Evolutionary conservation across 2,113 vertebrate genomes (phyloP).

Genomic region (Macquaria australasica): DNA sequence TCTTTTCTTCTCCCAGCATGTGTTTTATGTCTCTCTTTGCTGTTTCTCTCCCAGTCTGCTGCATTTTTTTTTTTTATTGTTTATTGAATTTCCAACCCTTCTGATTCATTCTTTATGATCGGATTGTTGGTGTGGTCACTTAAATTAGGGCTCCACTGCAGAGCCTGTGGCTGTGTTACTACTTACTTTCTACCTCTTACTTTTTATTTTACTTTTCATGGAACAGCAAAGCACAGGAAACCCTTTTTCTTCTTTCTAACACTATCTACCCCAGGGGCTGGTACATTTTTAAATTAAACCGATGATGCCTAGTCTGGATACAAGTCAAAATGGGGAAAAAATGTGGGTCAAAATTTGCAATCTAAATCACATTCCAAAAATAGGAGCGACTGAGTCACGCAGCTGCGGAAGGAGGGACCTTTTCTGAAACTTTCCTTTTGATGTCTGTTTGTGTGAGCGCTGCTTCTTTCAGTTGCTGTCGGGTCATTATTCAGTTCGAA

Average conservation of each 20-base stretch:
- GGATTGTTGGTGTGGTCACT: constrained; percentile 16
- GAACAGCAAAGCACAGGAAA: constrained; percentile 11
- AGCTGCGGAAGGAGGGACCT: constrained; percentile 58
- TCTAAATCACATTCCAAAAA: constrained; percentile 71
- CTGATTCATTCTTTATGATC: constrained; percentile 35
- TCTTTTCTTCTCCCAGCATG: not conserved
- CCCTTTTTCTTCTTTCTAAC: constrained; percentile 13
- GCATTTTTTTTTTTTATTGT: constrained; percentile 12
- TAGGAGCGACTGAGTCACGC: constrained; percentile 58
- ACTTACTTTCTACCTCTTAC: not conserved
- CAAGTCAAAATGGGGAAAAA: constrained; percentile 44
- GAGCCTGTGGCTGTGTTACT: not conserved
- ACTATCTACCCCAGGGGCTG: constrained; percentile 1
- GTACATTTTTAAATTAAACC: constrained; percentile 43
- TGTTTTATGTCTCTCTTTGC: constrained; percentile 22
- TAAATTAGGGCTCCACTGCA: constrained; percentile 29
- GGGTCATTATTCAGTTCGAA: constrained; percentile 57
- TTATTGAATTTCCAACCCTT: constrained; percentile 26
- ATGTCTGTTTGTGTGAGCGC: constrained; percentile 59
- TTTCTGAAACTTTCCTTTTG: constrained; percentile 55
- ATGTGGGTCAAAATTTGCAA: constrained; percentile 79
- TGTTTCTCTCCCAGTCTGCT: constrained; percentile 11
- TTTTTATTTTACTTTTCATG: constrained; percentile 25
- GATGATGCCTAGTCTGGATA: constrained; percentile 39
- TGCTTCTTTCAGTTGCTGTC: constrained; percentile 36